Evolutionary conservation across 2,888 invertebrate genomes (phyloP), one percentile per base, ranked within the genome.

Genomic region (Uropetala carovei): DNA sequence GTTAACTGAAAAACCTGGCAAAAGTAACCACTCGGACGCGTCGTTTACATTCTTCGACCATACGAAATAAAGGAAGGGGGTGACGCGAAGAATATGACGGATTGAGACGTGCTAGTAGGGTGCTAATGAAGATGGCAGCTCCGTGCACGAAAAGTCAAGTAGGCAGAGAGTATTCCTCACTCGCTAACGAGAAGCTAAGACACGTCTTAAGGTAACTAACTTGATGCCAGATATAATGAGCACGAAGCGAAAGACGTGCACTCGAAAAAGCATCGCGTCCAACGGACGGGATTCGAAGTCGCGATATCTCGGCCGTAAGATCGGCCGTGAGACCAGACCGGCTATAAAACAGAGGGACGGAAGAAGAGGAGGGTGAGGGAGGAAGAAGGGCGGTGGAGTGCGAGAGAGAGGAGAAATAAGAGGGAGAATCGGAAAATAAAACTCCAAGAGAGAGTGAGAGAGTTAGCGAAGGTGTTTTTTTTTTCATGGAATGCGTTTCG

Each of bases 71-170:
- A 43, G 43, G 43, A 43, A 5, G 43, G 43, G 3, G 43, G 43
- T 5, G 43, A 43, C 43, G 10, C 75, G 75, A 75, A 27, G 75
- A 75, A 13, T 11, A 75, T 27, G 27, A 75, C 22, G 27, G 10
- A 10, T 75, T 27, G 75, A 27, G 75, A 75, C 22, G 22, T 27
- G 75, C 75, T 22, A 11, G 75, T 10, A 14, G 75, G 22, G 75
- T 75, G 9, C 11, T 75, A 75, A 75, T 75, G 75, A 75, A 75
- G 75, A 27, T 75, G 7, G 75, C 75, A 22, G 22, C 4, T 22
- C 75, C 75, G 75, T 75, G 75, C 22, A 75, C 22, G 75, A 75
- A 75, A 75, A 75, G 22, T 27, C 75, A 75, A 75, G 75, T 75
- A 75, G 75, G 75, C 75, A 75, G 43, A 27, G 75, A 18, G 68